Evolutionary conservation across 2,888 invertebrate genomes (phyloP), one percentile per base, ranked within the genome.

Genomic region (Plebejus anna): DNA sequence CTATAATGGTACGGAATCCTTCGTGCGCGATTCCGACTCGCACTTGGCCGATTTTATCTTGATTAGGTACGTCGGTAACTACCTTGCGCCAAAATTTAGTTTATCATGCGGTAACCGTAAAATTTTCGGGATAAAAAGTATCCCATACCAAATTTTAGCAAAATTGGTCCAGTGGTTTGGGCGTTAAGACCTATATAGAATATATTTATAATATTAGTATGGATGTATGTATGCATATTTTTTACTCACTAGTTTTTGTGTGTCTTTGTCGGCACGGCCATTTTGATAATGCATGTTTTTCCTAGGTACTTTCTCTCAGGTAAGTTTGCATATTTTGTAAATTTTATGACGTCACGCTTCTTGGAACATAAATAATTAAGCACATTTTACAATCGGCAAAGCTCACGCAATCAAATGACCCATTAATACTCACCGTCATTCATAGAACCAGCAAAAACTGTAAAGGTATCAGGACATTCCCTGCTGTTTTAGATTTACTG

Each of bases 341-440:
- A 66, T 66, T 66, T 66, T 66, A 66, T 66, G 4, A 66, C 32
- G 66, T 66, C 66, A 36, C 5, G 66, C 32, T 66, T 13, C 13
- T 61, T 7, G 11, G 61, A 36, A 66, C 28, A 66, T 66, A 66
- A 36, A 66, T 66, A 36, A 66, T 66, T 66, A 13, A 32, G 36
- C 61, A 32, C 28, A 66, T 32, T 59, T 59, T 13, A 66, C 61
- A 66, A 66, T 66, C 61, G 61, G 66, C 61, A 61, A 57, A 28
- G 57, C 47, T 42, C 72, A 47, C 72, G 73, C 55, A 73, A 55
- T 36, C 16, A 73, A 77, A 79, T 77, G 76, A 78, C 77, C 78
- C 76, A 78, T 80, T 87, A 86, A 89, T 87, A 88, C 87, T 83
- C 81, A 88, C 88, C 85, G 84, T 85, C 88, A 92, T 92, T 92